These are phyloP conservation scores for Sipha maydis DNA, from an alignment of 2,888 invertebrate species.

Conservation along the genomic window DNA sequence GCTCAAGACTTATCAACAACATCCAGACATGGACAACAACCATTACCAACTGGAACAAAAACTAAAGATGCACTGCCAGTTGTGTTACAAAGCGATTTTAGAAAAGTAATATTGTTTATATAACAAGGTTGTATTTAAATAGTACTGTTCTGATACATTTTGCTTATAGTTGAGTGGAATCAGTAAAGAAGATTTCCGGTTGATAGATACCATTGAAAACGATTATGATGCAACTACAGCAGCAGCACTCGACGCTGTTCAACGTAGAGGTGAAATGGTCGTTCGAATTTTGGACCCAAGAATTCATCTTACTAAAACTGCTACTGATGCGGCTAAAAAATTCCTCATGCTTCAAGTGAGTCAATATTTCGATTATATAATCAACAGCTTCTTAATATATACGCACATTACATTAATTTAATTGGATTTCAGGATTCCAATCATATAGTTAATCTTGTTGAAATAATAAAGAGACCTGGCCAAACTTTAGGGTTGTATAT, in stretches of 20 bases:
- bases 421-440: constrained; percentile 73
- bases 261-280: constrained; percentile 91
- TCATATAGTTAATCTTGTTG: constrained; percentile 89
- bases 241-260: constrained; percentile 91
- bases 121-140: constrained; percentile 7
- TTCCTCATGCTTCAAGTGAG: constrained; percentile 82
- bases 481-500: constrained; percentile 98
- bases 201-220: constrained; percentile 96
- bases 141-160: neutral
- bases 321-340: constrained; percentile 87
- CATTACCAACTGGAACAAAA: constrained; percentile 70
- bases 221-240: constrained; percentile 94
- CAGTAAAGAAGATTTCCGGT: constrained; percentile 95
- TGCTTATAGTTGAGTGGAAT: constrained; percentile 87
- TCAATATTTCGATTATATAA: neutral
- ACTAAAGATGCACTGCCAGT: constrained; percentile 77
- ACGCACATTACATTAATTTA: neutral
- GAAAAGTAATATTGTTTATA: constrained; percentile 74
- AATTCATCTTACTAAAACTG: constrained; percentile 82
- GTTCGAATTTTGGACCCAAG: constrained; percentile 89
- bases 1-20: constrained; percentile 66
- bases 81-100: constrained; percentile 91
- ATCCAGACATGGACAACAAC: constrained; percentile 65
- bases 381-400: constrained; percentile 30
- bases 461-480: constrained; percentile 98